Evolutionary conservation across 2,113 vertebrate species (phyloP).

Genomic region (Madoqua kirkii): DNA sequence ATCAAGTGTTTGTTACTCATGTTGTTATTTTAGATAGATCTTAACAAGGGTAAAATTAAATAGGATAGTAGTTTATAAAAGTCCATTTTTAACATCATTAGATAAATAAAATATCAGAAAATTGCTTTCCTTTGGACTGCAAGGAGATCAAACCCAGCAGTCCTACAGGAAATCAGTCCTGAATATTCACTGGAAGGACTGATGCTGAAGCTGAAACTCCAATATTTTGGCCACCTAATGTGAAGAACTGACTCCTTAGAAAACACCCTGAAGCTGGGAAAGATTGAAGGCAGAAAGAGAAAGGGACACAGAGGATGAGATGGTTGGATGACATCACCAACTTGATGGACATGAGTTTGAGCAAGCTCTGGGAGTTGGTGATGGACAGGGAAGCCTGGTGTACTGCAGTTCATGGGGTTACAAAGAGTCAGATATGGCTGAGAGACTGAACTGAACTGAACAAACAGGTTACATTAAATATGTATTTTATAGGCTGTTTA

Average conservation of each 20-base stretch:
- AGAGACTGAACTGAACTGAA: not conserved
- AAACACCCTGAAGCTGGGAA: not conserved
- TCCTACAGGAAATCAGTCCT: not conserved
- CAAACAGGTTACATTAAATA: not conserved
- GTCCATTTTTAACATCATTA: not conserved
- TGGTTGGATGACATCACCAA: not conserved
- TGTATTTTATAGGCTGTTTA: not conserved
- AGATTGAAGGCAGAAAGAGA: not conserved
- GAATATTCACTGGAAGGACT: not conserved
- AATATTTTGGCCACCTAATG: not conserved
- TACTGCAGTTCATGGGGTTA: not conserved
- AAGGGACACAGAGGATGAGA: not conserved
- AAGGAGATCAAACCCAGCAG: not conserved
- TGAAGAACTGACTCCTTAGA: not conserved
- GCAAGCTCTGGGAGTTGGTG: not conserved
- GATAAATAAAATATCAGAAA: not conserved
- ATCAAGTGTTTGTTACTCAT: not conserved
- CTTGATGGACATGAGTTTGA: not conserved
- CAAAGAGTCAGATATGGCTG: not conserved
- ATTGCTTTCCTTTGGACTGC: not conserved
- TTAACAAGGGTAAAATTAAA: not conserved
- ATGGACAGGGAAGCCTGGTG: not conserved
- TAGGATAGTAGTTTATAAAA: not conserved
- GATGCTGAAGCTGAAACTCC: not conserved
- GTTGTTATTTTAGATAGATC: not conserved